Evolutionary conservation across 2,797 vertebrate genomes (phyloP).

Genomic region (Lates japonicus): DNA sequence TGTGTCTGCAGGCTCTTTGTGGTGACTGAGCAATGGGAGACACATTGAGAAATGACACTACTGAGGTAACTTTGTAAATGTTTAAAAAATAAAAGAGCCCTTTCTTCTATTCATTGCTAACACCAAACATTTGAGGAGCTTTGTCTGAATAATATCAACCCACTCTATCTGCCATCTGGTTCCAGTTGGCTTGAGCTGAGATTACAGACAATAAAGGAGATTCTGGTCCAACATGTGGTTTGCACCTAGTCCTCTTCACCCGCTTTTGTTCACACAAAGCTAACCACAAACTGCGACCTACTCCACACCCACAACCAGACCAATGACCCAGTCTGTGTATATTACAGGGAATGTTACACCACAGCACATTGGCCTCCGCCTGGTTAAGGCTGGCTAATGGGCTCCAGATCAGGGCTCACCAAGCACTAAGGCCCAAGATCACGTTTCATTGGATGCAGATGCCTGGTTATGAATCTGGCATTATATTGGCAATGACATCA

Average conservation of each 20-base stretch:
- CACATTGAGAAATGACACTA: conserved; percentile 26
- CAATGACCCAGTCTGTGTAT: conserved; percentile 14
- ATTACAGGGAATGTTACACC: conserved; percentile 38
- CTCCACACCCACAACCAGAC: conserved; percentile 50
- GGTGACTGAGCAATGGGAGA: conserved; percentile 12
- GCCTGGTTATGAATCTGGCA: conserved; percentile 59
- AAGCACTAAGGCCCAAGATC: conserved; percentile 40
- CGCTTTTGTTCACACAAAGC: conserved; percentile 54
- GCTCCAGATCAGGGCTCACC: conserved; percentile 64
- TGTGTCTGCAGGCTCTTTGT: conserved; percentile 32
- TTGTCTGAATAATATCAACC: conserved; percentile 46
- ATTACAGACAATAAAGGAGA: conserved; percentile 44
- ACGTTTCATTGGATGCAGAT: conserved; percentile 73
- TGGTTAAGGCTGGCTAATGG: conserved; percentile 68
- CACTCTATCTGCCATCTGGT: conserved; percentile 64
- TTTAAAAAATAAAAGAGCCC: conserved; percentile 1
- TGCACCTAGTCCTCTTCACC: conserved; percentile 49
- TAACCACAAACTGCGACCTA: conserved; percentile 56
- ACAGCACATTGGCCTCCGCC: conserved; percentile 44
- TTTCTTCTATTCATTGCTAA: conserved; percentile 51
- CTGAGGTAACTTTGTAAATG: conserved; percentile 47
- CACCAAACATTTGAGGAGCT: conserved; percentile 57
- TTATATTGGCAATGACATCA: conserved; percentile 73
- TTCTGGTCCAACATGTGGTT: conserved; percentile 72
- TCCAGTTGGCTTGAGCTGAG: conserved; percentile 49